A percentile compares a stretch with the other conserved stretches of the same genome.
Conservation (phyloP, 2,797 vertebrate species). For the Tapirus indicus region DNA sequence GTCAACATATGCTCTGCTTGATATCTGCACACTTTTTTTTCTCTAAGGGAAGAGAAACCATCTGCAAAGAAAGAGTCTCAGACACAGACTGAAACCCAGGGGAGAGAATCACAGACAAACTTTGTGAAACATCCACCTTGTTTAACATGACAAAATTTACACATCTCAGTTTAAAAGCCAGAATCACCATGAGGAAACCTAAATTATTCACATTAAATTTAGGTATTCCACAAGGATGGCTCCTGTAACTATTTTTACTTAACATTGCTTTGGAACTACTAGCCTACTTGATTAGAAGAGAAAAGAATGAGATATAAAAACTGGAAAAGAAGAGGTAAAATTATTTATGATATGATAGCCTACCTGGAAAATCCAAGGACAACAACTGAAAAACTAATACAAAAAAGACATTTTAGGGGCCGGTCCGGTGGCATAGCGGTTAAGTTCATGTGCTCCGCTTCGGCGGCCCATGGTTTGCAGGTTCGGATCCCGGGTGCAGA, state of each 20-base stretch:
- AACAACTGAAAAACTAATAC: slow-evolving; percentile 32
- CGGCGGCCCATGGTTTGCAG: too few species aligned
- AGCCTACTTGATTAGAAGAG: background rate
- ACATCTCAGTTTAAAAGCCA: background rate
- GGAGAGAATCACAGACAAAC: slow-evolving; percentile 1
- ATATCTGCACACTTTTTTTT: background rate
- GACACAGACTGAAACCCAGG: background rate
- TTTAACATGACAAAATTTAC: background rate
- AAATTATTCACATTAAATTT: slow-evolving; percentile 54
- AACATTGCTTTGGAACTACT: slow-evolving; percentile 36
- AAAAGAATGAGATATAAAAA: slow-evolving; percentile 46
- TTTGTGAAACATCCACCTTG: background rate
- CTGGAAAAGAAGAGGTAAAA: slow-evolving; percentile 28
- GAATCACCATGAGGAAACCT: slow-evolving; percentile 24
- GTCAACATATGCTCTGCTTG: background rate
- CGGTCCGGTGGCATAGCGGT: too few species aligned
- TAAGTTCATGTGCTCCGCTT: too few species aligned
- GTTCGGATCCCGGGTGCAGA: too few species aligned
- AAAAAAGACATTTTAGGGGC: background rate
- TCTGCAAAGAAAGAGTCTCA: background rate
- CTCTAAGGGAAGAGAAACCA: slow-evolving; percentile 3
- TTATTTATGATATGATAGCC: background rate
- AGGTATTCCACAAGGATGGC: background rate
- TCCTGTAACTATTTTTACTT: background rate
- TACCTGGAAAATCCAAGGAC: slow-evolving; percentile 12